These are phyloP conservation scores for Nasonia vitripennis DNA, from an alignment of 1,140 invertebrate species.

Conservation along the genomic window DNA sequence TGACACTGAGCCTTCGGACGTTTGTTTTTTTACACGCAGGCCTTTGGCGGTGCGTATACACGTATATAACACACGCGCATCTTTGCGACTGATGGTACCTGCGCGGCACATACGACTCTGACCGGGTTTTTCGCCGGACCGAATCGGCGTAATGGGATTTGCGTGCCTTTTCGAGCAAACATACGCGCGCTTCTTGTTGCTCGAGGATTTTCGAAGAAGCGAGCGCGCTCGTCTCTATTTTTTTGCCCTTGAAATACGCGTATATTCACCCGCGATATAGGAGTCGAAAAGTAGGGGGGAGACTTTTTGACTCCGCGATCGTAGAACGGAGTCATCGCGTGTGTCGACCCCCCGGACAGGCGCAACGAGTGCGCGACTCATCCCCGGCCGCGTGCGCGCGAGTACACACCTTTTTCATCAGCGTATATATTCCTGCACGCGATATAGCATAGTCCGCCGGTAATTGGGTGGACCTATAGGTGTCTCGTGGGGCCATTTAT, in stretches of 20 bases:
- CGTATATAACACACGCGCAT: neutral
- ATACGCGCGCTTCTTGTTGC: neutral
- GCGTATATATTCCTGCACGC: constrained; percentile 16
- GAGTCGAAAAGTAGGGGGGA: no score
- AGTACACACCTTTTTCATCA: neutral
- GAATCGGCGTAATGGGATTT: constrained; percentile 30
- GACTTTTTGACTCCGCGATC: constrained; percentile 5
- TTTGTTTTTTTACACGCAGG: constrained; percentile 42
- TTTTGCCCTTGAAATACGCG: neutral
- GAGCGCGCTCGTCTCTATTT: neutral
- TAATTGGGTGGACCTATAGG: constrained; percentile 6
- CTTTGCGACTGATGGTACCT: constrained; percentile 36
- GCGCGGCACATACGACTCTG: neutral
- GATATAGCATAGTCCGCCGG: neutral
- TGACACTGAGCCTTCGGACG: constrained; percentile 63
- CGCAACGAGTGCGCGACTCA: constrained; percentile 1
- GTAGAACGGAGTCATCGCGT: neutral
- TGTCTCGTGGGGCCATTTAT: constrained; percentile 7
- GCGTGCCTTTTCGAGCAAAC: constrained; percentile 10
- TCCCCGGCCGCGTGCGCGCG: neutral
- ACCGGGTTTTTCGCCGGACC: neutral
- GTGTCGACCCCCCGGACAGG: neutral
- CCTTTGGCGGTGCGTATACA: constrained; percentile 36
- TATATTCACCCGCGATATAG: no score
- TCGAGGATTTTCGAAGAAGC: neutral